Base-by-base conservation (phyloP, 2,888 invertebrate genomes). In the Callyntrura guangdongensis region DNA sequence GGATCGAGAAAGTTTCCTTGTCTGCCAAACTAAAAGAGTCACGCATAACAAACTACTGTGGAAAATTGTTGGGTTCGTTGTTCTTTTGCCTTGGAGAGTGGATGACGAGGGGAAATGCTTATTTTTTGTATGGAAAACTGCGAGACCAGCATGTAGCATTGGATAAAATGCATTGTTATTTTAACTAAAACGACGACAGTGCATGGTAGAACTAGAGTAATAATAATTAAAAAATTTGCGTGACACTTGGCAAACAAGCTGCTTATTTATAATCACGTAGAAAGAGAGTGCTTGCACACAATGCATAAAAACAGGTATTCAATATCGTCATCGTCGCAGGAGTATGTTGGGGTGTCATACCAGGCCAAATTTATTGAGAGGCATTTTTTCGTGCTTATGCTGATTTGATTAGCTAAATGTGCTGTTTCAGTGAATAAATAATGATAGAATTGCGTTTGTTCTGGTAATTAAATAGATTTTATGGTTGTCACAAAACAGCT, bases 371-470 rank as follows among this genome's bases (percentile, higher is more conserved):
- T 36, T 36, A 36, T 36, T 36, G 36, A 36, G 36, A 2, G 36
- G 6, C 53, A 53, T 53, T 83, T 79, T 79, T 56, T 27, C 27
- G 11, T 56, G 79, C n/a, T 59, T 79, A n/a, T n/a, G 79, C 17
- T 59, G 79, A 79, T 79, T 79, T 59, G 79, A 79, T 79, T 79
- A 56, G 79, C 36, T 59, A 59, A 79, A 79, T 79, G 79, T 25
- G 79, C 8, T 79, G 53, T 22, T 67, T 47, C 27, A 53, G 53
- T 86, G 47, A 72, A 74, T 86, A 79, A 87, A 87, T 87, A 61
- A 87, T 79, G 89, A n/a, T 56, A 53, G 47, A 89, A 85, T 89
- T 89, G 89, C 89, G 89, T 89, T 89, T 84, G 36, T 77, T 61
- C 27, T 25, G 25, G 89, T 89, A 89, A 89, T 89, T 89, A 89